phyloP scores from a whole-genome alignment of 2,797 vertebrate genomes.

The Erethizon dorsatum region DNA sequence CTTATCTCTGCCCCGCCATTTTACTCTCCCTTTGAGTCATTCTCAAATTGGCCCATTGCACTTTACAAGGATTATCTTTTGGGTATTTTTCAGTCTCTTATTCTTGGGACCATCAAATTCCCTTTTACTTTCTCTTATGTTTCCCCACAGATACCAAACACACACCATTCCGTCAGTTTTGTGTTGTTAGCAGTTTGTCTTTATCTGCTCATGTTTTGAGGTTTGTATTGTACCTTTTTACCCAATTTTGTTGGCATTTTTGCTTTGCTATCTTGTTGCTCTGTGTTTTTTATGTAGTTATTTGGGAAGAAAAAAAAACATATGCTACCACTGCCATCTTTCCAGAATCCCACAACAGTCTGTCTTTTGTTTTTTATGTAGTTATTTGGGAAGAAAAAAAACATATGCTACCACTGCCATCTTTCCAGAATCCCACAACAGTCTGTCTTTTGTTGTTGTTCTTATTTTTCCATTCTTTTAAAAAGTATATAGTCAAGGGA shows the following conservation, averaged over 20 bases:
- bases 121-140: not conserved
- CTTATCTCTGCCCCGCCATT: no score
- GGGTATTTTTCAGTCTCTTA: not conserved
- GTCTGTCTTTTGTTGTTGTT: no score
- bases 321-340: not conserved
- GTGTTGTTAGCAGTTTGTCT: not conserved
- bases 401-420: no score
- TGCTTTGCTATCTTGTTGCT: not conserved
- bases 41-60: not conserved
- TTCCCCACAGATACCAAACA: not conserved
- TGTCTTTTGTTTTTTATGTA: no score
- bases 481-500: not conserved
- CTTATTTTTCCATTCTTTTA: not conserved
- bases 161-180: not conserved
- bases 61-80: not conserved
- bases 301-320: not conserved
- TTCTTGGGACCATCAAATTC: not conserved
- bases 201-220: not conserved
- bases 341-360: not conserved
- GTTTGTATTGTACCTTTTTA: not conserved
- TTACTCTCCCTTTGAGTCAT: not conserved
- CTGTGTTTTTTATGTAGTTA: not conserved
- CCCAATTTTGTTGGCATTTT: not conserved
- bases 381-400: no score
- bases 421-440: no score